phyloP scores from a whole-genome alignment of 2,797 vertebrate species.

The Orestias chungarensis region DNA sequence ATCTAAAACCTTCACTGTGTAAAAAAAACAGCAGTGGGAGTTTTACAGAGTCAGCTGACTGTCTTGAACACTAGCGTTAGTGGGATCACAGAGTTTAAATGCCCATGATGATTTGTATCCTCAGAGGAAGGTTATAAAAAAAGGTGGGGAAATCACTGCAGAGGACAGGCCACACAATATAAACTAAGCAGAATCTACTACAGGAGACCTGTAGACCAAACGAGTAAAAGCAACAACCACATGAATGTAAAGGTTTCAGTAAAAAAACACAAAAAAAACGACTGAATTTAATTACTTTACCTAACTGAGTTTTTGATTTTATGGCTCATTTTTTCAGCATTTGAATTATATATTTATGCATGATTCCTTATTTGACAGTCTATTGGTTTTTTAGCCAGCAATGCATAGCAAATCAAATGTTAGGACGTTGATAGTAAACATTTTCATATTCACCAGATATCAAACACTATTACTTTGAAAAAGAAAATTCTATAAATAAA shows the following conservation, averaged over 20 bases:
- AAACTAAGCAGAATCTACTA: neutral
- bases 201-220: neutral
- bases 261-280: neutral
- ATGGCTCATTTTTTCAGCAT: neutral
- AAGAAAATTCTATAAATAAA: conserved; percentile 6
- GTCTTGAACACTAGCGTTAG: conserved; percentile 56
- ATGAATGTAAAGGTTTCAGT: conserved; percentile 1
- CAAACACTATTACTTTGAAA: conserved; percentile 49
- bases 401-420: conserved; percentile 13
- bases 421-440: conserved; percentile 39
- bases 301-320: neutral
- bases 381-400: conserved; percentile 6
- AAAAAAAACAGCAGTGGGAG: conserved; percentile 34
- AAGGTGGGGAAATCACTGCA: neutral
- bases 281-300: neutral
- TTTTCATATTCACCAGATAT: conserved; percentile 27
- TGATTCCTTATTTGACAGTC: conserved; percentile 25
- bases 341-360: conserved; percentile 22
- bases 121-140: neutral
- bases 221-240: neutral
- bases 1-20: conserved; percentile 54
- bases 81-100: conserved; percentile 48
- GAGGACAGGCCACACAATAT: neutral
- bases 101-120: conserved; percentile 18
- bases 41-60: conserved; percentile 39